phyloP scores from a whole-genome alignment of 2,888 invertebrate species.

The Cremastinae sp. region DNA sequence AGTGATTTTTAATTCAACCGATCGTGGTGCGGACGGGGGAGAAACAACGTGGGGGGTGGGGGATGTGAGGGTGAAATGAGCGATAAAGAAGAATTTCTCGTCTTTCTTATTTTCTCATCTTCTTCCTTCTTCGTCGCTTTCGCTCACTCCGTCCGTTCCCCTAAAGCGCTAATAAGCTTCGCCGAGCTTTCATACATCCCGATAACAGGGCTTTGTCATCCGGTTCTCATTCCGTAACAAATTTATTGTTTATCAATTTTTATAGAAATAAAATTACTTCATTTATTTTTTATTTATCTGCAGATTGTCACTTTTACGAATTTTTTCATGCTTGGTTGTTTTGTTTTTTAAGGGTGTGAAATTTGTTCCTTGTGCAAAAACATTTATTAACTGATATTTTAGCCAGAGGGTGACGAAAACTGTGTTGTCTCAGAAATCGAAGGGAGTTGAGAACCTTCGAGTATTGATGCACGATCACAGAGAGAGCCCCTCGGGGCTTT shows the following conservation, averaged over 20 bases:
- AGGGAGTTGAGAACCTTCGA: constrained; percentile 73
- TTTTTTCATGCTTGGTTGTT: background rate
- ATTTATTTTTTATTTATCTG: background rate
- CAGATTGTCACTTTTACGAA: background rate
- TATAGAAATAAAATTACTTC: background rate
- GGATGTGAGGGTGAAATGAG: constrained; percentile 53
- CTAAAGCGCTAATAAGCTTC: constrained; percentile 78
- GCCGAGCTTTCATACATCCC: constrained; percentile 75
- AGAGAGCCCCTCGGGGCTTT: constrained; percentile 77
- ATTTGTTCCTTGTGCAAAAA: no score
- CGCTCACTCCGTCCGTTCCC: constrained; percentile 60
- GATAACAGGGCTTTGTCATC: constrained; percentile 67
- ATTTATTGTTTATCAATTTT: background rate
- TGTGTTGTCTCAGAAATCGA: background rate
- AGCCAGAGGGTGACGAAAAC: background rate
- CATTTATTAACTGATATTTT: no score
- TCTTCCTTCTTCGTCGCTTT: no score
- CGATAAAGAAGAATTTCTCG: constrained; percentile 34
- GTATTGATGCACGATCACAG: constrained; percentile 79
- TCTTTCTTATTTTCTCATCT: no score
- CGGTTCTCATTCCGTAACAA: constrained; percentile 68
- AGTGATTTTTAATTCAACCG: constrained; percentile 78
- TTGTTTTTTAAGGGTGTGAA: no score
- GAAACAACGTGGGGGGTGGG: constrained; percentile 47
- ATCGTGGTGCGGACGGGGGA: constrained; percentile 67